phyloP scores from a whole-genome alignment of 2,888 invertebrate species.

The Megamerina dolium region DNA sequence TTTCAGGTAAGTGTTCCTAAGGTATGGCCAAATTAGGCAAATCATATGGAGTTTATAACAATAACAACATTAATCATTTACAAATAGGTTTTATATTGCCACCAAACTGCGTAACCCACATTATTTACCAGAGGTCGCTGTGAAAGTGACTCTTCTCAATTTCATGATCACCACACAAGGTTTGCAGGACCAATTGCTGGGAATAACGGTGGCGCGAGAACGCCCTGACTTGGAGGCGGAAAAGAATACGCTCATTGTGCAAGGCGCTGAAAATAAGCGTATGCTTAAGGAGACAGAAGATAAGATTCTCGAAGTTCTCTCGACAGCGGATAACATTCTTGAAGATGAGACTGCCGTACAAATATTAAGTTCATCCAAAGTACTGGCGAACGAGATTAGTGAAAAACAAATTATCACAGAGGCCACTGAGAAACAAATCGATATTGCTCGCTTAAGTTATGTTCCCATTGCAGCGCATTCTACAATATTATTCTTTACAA shows the following conservation, averaged over 20 bases:
- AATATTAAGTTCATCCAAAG: conserved; percentile 84
- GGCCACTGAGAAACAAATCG: conserved; percentile 85
- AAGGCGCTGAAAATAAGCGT: conserved; percentile 79
- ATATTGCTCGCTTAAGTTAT: conserved; percentile 76
- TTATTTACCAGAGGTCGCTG: conserved; percentile 88
- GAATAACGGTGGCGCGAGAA: conserved; percentile 87
- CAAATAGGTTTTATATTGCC: conserved; percentile 86
- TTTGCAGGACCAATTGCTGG: conserved; percentile 80
- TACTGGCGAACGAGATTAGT: conserved; percentile 82
- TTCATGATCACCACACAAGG: conserved; percentile 89
- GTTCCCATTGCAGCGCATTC: conserved; percentile 87
- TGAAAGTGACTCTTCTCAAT: conserved; percentile 84
- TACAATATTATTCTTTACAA: conserved; percentile 85
- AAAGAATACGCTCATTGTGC: conserved; percentile 79
- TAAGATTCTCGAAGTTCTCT: conserved; percentile 75
- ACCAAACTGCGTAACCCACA: conserved; percentile 91
- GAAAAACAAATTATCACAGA: conserved; percentile 85
- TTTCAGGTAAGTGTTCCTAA: conserved; percentile 66
- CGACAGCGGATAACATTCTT: conserved; percentile 70
- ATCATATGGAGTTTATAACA: not conserved
- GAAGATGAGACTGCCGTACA: conserved; percentile 90
- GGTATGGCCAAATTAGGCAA: not conserved
- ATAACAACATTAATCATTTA: not conserved
- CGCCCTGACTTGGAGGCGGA: conserved; percentile 87
- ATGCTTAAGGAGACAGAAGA: conserved; percentile 83